Base-by-base conservation (phyloP, 2,888 invertebrate genomes). In the Clusia tigrina region DNA sequence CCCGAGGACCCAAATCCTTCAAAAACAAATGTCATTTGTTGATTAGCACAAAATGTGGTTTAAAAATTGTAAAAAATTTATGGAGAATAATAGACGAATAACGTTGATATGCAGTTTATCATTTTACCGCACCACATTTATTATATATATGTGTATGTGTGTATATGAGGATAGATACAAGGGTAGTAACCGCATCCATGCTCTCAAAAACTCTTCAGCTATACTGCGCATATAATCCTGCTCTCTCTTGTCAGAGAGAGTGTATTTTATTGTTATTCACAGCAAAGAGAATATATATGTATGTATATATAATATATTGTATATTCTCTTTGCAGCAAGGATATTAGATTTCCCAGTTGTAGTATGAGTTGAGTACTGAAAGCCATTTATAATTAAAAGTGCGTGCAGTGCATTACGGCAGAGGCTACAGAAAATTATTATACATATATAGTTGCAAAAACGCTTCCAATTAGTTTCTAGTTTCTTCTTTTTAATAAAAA, bases 331-430 rank as follows among this genome's bases (percentile, higher is more conserved):
- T n/a, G n/a, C n/a, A n/a, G n/a, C n/a, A n/a, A n/a, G 72, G 71
- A 71, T 66, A 67, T 66, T 59, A 62, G 62, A 64, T 69, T 64
- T 67, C 67, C 61, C 62, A 48, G 17, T 17, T 56, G 17, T 48
- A 42, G 15, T 20, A 46, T 24, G 24, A 54, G 57, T 37, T 57
- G 42, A 52, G 54, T 52, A 61, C 67, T 69, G 70, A 72, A 71
- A 71, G 54, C 66, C 60, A 63, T 63, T 61, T 72, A 74, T 70
- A 77, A 73, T 69, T 68, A 70, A 71, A 72, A 58, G 71, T 71
- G 71, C 59, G 74, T 76, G 81, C 74, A n/a, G 78, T 76, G 78
- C 74, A 79, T 66, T 70, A 68, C 69, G 68, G 66, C 66, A 70
- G 69, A 42, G 63, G 54, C 64, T 55, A 63, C 54, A 42, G 46